Evolutionary conservation across 2,888 invertebrate species (phyloP), one percentile per base, ranked within the genome.

Genomic region (Neoascia interrupta): DNA sequence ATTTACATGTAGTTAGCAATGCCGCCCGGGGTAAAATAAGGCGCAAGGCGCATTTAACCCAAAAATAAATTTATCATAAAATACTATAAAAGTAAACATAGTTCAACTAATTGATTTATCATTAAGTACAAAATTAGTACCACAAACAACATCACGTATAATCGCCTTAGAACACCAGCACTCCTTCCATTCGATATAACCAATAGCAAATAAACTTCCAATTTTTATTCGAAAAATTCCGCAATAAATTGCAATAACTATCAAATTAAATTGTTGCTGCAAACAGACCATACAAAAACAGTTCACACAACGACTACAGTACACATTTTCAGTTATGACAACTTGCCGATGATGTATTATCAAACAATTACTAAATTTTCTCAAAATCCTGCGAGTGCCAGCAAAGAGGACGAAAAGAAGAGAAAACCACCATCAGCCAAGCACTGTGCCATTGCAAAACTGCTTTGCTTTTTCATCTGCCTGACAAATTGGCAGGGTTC

Each of bases 321-420:
- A 31, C 31, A n/a, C n/a, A 4, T 6, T 31, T 36, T 47, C 43
- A 36, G 43, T 64, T 64, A 74, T 74, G 73, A 74, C 64, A 76
- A 76, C 58, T 76, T 45, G 64, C 58, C 70, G 72, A 76, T 76
- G 76, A 66, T 72, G 76, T 76, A 76, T 64, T 76, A 76, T 76
- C 70, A 76, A 76, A 76, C 76, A 76, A 76, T 76, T 72, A 76
- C 72, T 72, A 72, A 61, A 69, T 69, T 69, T 56, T 56, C 37
- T 36, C 61, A 61, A 56, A 56, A 56, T 66, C 64, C 64, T 49
- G 47, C 47, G 51, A 51, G 26, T 76, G 70, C 70, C 70, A 70
- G 51, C 3, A 58, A 47, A 39, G 37, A 60, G 64, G 53, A 41
- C 37, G 39, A 23, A 45, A 45, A 47, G 41, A 23, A 51, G 31